These are phyloP conservation scores for Corvus hawaiiensis DNA, from an alignment of 2,113 vertebrate species.

Conservation along the genomic window DNA sequence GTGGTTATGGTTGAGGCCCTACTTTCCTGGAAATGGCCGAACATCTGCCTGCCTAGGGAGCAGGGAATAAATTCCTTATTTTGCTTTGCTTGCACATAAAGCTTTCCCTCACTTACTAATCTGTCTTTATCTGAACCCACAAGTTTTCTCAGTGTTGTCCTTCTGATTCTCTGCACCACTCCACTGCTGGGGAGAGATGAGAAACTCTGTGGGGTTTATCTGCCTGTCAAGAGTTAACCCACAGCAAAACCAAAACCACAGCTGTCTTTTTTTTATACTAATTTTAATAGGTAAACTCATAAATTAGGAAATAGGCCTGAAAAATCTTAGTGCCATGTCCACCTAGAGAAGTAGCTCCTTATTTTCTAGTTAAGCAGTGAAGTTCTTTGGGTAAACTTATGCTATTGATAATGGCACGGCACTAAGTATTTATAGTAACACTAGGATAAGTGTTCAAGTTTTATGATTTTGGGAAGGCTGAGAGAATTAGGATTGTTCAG, in stretches of 20 bases:
- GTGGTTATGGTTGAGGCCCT: neutral
- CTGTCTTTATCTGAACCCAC: neutral
- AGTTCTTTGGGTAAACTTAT: neutral
- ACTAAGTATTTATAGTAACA: neutral
- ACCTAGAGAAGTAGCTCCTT: neutral
- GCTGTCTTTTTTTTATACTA: neutral
- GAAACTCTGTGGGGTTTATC: neutral
- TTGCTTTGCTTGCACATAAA: neutral
- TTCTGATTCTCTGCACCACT: neutral
- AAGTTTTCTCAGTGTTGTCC: neutral
- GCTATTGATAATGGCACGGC: neutral
- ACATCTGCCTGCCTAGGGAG: neutral
- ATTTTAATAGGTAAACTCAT: neutral
- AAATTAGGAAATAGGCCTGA: neutral
- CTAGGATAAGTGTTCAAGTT: neutral
- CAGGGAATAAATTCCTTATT: neutral
- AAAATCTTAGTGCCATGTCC: neutral
- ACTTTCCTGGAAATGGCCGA: neutral
- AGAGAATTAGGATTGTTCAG: neutral
- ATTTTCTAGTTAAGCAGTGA: neutral
- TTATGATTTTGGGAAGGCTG: neutral
- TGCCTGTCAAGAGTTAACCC: neutral
- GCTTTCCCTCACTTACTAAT: neutral
- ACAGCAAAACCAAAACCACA: neutral
- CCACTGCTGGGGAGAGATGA: neutral